Base-by-base conservation (phyloP, 2,888 invertebrate species). In the Eulithis testata region DNA sequence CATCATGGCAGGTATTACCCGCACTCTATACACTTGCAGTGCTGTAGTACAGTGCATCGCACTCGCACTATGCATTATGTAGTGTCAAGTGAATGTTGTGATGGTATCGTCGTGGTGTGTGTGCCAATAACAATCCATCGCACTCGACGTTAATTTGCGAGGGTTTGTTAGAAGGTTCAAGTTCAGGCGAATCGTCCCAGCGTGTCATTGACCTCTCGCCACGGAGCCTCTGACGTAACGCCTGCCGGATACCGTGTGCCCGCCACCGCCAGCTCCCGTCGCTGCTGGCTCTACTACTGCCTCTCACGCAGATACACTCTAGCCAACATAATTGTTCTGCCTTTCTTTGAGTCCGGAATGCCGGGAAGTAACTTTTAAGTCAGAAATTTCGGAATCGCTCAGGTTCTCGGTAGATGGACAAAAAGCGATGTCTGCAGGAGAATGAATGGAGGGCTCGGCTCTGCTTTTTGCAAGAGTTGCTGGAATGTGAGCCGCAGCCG, bases 81-180 rank as follows among this genome's bases (percentile, higher is more conserved):
- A 6, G 21, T 9, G 49, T 21, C 9, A 9, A 21, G 11, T 11
- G 21, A 49, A 21, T 49, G 49, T 21, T 49, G 21, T 0, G 11
- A 14, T 11, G 49, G 9, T 9, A 21, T 49, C 9, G 49, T 8
- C 6, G 40, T 40, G 40, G 8, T 11, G 49, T 14, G 47, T 36
- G 37, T 57, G 57, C 47, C 49, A 50, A 49, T 49, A 55, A 62
- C 45, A 44, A 45, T 51, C 12, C 45, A 57, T 53, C 52, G 57
- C 60, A 65, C 70, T 68, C 72, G 68, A 75, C 76, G 76, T 71
- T 78, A 70, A 77, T 77, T 78, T 73, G 74, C 69, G 76, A 71
- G 70, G 70, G 73, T 61, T 76, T 75, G 77, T 75, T 69, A 70
- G 71, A 73, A 76, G 73, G 82, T 82, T 84, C 82, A 81, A 82